These are phyloP conservation scores for Osedax fenrisi DNA, from an alignment of 2,888 invertebrate species.

Conservation along the genomic window DNA sequence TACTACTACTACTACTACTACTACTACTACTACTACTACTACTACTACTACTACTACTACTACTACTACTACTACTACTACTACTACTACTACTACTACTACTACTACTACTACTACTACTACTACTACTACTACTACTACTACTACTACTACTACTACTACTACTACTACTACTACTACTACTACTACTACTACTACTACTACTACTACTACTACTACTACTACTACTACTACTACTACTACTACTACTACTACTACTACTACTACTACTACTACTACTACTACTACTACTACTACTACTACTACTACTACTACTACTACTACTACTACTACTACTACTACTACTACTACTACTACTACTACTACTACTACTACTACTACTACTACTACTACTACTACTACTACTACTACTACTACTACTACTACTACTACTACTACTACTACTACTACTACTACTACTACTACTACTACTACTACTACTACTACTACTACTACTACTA, in stretches of 20 bases:
- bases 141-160: neutral
- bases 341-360: constrained; percentile 10
- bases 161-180: neutral
- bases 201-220: constrained; percentile 2
- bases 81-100: neutral
- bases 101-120: neutral
- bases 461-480: neutral
- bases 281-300: neutral
- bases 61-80: neutral
- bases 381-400: constrained; percentile 7
- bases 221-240: neutral
- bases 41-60: neutral
- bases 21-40: neutral
- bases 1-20: neutral
- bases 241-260: constrained; percentile 2
- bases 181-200: neutral
- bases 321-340: constrained; percentile 5
- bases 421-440: constrained; percentile 7
- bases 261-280: neutral
- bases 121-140: constrained; percentile 1
- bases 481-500: neutral
- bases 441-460: neutral
- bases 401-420: constrained; percentile 7
- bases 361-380: neutral
- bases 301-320: neutral